Conservation (phyloP, 2,888 invertebrate genomes). For the Agonopterix alstromeriana region DNA sequence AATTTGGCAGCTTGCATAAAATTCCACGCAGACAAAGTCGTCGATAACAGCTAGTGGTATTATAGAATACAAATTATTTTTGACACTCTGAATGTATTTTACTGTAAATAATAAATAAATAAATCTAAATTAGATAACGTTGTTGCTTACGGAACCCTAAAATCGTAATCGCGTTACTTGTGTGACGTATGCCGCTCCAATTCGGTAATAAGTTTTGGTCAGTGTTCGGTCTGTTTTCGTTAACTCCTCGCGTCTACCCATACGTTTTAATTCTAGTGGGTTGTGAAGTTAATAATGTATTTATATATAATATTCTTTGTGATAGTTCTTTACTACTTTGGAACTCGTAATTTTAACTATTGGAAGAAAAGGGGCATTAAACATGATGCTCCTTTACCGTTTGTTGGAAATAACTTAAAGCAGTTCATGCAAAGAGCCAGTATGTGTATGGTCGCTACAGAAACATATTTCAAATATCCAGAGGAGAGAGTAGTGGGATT, state of each 20-base stretch:
- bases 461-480: slow-evolving; percentile 48
- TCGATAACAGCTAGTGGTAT: too few species aligned
- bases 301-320: slow-evolving; percentile 23
- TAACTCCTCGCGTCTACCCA: neutral
- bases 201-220: too few species aligned
- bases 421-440: slow-evolving; percentile 47
- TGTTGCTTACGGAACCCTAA: too few species aligned
- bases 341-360: slow-evolving; percentile 43
- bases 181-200: too few species aligned
- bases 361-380: slow-evolving; percentile 54
- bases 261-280: neutral
- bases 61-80: too few species aligned
- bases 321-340: slow-evolving; percentile 39
- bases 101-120: too few species aligned
- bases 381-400: slow-evolving; percentile 48
- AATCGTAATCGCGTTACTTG: too few species aligned
- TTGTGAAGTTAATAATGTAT: neutral
- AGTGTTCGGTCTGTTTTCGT: neutral
- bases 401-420: slow-evolving; percentile 44
- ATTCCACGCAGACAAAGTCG: too few species aligned
- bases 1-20: too few species aligned
- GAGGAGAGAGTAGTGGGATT: slow-evolving; percentile 57
- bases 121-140: too few species aligned
- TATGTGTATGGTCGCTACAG: slow-evolving; percentile 49
- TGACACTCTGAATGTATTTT: too few species aligned